Evolutionary conservation across 2,113 vertebrate species (phyloP).

Genomic region (Cryptotis parvus): DNA sequence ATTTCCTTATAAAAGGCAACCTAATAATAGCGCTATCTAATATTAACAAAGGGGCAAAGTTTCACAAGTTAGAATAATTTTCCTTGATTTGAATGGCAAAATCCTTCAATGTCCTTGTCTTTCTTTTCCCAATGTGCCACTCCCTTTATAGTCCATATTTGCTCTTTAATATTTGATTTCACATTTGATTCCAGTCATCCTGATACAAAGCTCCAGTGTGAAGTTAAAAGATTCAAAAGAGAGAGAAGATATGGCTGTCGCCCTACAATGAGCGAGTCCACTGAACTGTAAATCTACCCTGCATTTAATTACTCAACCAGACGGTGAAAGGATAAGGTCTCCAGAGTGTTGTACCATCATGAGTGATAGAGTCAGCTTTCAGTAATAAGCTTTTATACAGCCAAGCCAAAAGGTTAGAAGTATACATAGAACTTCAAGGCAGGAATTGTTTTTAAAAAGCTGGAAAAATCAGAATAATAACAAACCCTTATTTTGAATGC

Average conservation of each 20-base stretch:
- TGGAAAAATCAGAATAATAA: conserved; percentile 53
- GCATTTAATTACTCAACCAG: conserved; percentile 73
- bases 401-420: conserved; percentile 69
- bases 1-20: conserved; percentile 72
- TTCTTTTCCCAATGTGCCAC: conserved; percentile 52
- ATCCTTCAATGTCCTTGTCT: conserved; percentile 67
- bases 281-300: conserved; percentile 58
- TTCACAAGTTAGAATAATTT: conserved; percentile 61
- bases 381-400: conserved; percentile 66
- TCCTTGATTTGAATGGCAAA: conserved; percentile 54
- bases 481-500: conserved; percentile 52
- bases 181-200: conserved; percentile 57
- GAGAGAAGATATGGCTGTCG: conserved; percentile 11
- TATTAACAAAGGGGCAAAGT: conserved; percentile 68
- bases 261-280: conserved; percentile 13
- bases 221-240: conserved; percentile 45
- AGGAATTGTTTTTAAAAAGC: conserved; percentile 67
- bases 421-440: conserved; percentile 57
- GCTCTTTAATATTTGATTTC: conserved; percentile 75
- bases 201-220: conserved; percentile 49
- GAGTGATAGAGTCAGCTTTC: conserved; percentile 57
- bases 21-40: conserved; percentile 71
- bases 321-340: conserved; percentile 32
- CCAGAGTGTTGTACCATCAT: conserved; percentile 24
- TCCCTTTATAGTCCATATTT: conserved; percentile 48